Base-by-base conservation (phyloP, 2,797 vertebrate genomes). In the Channa striata region DNA sequence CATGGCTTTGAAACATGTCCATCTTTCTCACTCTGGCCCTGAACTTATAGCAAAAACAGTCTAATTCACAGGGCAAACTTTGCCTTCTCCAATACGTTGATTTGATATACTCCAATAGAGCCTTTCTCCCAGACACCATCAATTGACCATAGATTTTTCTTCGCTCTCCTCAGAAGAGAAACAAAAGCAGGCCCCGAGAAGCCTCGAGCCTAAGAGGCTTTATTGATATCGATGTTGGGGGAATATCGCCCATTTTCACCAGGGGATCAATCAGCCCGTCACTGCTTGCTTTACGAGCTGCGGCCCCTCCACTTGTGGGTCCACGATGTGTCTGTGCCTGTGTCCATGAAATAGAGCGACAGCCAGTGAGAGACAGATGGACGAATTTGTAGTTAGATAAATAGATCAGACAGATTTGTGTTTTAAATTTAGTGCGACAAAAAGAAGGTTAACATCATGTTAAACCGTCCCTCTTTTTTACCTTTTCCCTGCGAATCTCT, bases 101-200 rank as follows among this genome's bases (percentile, higher is more conserved):
- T 94, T 94, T 95, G 93, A 94, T 94, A 93, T 93, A 94, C 93
- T 94, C 91, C 93, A 93, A 94, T 93, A 94, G 92, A 93, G 91
- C 92, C 91, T 93, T 93, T 93, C 91, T 93, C 88, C 91, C 92
- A 94, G 93, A 94, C 93, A 91, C 91, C 94, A 94, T 94, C 94
- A 94, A 95, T 94, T 94, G 94, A 93, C 90, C 93, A 94, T 95
- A 85, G 93, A 95, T 94, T 95, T 94, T 93, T 92, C 90, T 91
- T 89, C 82, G 89, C 90, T 91, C 91, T 91, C 88, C 88, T 92
- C 87, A 54, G 91, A 93, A 93, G 91, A 91, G 92, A 94, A 94
- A 94, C 93, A 94, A 94, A 94, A 93, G 92, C 91, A 87, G 92
- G 88, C 79, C 88, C 90, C 81, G 90, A 85, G 91, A 93, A 93